A percentile compares a stretch with the other conserved stretches of the same genome.
Evolutionary conservation across 2,888 invertebrate species (phyloP).

Genomic region (Tryphoninae sp.): DNA sequence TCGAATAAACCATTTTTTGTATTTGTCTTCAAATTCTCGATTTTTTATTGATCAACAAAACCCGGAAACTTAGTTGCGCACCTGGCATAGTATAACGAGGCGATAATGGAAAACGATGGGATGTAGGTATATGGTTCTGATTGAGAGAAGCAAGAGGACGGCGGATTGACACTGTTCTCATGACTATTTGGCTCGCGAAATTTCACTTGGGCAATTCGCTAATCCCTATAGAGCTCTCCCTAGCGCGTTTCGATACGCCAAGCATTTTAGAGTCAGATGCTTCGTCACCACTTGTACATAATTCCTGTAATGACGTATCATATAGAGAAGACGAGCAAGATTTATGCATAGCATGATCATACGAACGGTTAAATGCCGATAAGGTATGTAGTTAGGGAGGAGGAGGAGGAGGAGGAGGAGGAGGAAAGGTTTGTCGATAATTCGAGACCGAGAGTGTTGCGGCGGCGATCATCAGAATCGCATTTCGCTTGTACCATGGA

Average conservation of each 20-base stretch:
- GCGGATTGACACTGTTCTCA: constrained; percentile 4
- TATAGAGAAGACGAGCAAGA: constrained; percentile 20
- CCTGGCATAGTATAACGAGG: background rate
- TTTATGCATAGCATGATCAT: constrained; percentile 13
- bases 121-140: background rate
- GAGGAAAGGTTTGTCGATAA: constrained; percentile 1
- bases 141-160: constrained; percentile 21
- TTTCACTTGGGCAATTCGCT: constrained; percentile 23
- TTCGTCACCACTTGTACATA: constrained; percentile 40
- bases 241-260: background rate
- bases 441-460: constrained; percentile 47
- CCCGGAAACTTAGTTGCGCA: too few relatives aligned
- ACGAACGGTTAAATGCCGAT: background rate
- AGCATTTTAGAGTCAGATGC: constrained; percentile 42
- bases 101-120: background rate
- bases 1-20: too few relatives aligned
- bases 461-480: constrained; percentile 40
- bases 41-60: too few relatives aligned
- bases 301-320: constrained; percentile 49
- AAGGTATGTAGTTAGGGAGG: background rate
- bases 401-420: constrained; percentile 1
- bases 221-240: constrained; percentile 4
- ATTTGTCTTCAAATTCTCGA: too few relatives aligned
- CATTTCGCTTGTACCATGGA: constrained; percentile 3
- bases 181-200: constrained; percentile 28